Evolutionary conservation across 2,113 vertebrate species (phyloP).

Genomic region (Otolemur garnettii): DNA sequence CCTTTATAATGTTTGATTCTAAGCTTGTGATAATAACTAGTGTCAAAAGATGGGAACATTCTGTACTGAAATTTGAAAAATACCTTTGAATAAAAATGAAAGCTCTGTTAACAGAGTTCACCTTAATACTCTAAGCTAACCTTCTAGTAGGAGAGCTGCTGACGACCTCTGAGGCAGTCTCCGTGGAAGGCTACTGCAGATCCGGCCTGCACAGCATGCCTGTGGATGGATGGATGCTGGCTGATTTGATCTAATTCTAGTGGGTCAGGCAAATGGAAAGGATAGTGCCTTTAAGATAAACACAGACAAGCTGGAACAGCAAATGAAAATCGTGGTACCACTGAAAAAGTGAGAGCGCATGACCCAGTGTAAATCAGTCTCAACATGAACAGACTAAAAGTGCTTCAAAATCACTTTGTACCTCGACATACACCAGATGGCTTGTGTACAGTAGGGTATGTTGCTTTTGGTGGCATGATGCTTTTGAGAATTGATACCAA

Average conservation of each 20-base stretch:
- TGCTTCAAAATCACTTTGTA: conserved; percentile 48
- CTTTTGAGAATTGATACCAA: not conserved
- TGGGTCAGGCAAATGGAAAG: not conserved
- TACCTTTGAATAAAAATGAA: conserved; percentile 57
- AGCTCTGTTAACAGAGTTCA: conserved; percentile 51
- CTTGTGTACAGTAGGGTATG: not conserved
- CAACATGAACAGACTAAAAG: conserved; percentile 17
- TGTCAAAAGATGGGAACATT: conserved; percentile 65
- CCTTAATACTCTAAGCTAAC: not conserved
- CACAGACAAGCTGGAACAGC: not conserved
- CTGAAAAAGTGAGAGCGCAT: not conserved
- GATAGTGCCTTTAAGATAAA: conserved; percentile 34
- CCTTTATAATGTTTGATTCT: conserved; percentile 67
- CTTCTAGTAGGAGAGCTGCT: not conserved
- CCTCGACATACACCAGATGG: not conserved
- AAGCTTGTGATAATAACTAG: conserved; percentile 52
- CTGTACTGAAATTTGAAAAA: conserved; percentile 54
- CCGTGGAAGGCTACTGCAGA: not conserved
- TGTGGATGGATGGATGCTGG: not conserved
- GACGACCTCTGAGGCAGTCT: not conserved
- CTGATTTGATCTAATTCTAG: not conserved
- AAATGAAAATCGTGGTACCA: not conserved
- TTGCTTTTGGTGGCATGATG: not conserved
- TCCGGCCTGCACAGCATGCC: not conserved
- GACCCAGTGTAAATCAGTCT: not conserved